Conservation (phyloP, 2,113 vertebrate species). For the Coryphaenoides rupestris region DNA sequence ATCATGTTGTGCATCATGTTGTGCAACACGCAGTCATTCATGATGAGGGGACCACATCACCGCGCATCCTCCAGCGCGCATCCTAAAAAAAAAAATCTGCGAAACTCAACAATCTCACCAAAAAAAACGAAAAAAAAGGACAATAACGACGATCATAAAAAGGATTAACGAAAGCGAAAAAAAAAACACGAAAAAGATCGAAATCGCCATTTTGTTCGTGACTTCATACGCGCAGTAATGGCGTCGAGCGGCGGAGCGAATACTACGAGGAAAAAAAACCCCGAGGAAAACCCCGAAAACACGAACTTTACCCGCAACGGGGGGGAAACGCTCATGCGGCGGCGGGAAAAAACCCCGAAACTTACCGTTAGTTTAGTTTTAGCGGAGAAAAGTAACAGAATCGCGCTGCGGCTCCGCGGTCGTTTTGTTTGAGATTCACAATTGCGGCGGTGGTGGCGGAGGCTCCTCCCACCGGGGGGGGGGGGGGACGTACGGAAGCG, state of each 20-base stretch:
- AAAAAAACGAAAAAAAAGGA: neutral
- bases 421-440: slow-evolving; percentile 73
- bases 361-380: slow-evolving; percentile 54
- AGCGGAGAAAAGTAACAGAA: slow-evolving; percentile 33
- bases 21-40: too few relatives aligned
- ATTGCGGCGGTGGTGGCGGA: too few relatives aligned
- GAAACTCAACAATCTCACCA: neutral
- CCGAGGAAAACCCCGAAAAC: slow-evolving; percentile 23
- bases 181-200: slow-evolving; percentile 30
- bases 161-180: too few relatives aligned
- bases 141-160: neutral
- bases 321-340: neutral
- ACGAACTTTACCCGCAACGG: neutral
- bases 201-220: slow-evolving; percentile 79
- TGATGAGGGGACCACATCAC: too few relatives aligned
- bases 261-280: too few relatives aligned
- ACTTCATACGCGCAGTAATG: slow-evolving; percentile 69
- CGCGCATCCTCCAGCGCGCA: too few relatives aligned
- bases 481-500: slow-evolving; percentile 58
- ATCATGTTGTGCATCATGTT: too few relatives aligned
- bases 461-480: slow-evolving; percentile 67
- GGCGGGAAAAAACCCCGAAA: too few relatives aligned
- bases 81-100: neutral
- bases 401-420: slow-evolving; percentile 59
- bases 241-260: slow-evolving; percentile 68